A percentile compares a stretch with the other conserved stretches of the same genome.
phyloP scores from a whole-genome alignment of 1,140 invertebrate species.

The Neodiprion fabricii region DNA sequence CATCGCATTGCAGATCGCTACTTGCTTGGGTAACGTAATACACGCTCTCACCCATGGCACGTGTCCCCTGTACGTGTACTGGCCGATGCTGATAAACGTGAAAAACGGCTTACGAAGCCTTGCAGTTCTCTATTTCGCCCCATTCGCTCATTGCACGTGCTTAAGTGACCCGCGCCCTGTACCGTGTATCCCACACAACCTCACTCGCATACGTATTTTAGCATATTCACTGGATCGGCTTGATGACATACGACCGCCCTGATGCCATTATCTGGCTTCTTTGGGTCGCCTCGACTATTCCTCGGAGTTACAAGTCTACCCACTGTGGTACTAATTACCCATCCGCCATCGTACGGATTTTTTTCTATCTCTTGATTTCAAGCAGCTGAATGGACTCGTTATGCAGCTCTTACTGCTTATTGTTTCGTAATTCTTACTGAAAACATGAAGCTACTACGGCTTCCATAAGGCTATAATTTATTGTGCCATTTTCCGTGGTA shows the following conservation, averaged over 20 bases:
- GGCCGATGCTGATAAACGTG: neutral
- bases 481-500: no score
- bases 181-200: neutral
- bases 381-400: no score
- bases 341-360: no score
- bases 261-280: neutral
- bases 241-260: neutral
- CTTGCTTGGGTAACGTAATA: neutral
- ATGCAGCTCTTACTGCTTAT: no score
- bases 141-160: neutral
- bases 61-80: neutral
- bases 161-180: neutral
- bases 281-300: neutral
- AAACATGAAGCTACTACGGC: no score
- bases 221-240: neutral
- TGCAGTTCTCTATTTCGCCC: neutral
- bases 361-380: no score
- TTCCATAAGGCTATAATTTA: no score
- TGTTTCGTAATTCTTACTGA: no score
- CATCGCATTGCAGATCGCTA: neutral
- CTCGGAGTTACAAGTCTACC: no score
- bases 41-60: neutral
- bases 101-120: constrained; percentile 1
- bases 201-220: no score
- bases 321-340: no score